phyloP scores from a whole-genome alignment of 2,888 invertebrate species.

The Chrysolina oricalcia region DNA sequence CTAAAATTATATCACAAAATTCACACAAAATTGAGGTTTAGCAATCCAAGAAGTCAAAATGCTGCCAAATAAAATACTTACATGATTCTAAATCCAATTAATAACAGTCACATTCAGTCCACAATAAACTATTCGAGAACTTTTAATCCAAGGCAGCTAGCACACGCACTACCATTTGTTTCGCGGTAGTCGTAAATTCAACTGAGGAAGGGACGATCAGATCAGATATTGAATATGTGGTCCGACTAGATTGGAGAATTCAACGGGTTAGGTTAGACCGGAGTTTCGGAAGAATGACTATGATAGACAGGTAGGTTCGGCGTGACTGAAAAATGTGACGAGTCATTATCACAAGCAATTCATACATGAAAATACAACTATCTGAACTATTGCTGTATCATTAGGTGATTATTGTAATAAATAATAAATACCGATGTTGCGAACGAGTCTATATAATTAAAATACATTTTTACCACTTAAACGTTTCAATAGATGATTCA shows the following conservation, averaged over 20 bases:
- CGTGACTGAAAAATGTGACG: background rate
- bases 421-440: no score
- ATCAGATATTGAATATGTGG: background rate
- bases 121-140: background rate
- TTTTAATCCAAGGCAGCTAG: background rate
- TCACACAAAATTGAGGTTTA: no score
- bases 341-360: background rate
- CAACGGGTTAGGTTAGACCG: background rate
- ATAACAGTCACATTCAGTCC: background rate
- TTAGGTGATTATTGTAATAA: no score
- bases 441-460: no score
- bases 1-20: no score
- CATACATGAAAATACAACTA: background rate
- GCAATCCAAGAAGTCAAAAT: no score
- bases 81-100: background rate
- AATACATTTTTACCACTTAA: no score
- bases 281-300: slow-evolving; percentile 6
- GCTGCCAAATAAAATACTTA: background rate
- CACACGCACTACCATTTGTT: slow-evolving; percentile 9
- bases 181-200: slow-evolving; percentile 17
- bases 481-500: no score
- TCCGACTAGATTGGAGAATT: background rate
- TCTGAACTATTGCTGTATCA: no score
- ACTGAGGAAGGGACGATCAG: slow-evolving; percentile 24
- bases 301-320: background rate